A percentile compares a stretch with the other conserved stretches of the same genome.
Conservation (phyloP, 2,888 invertebrate species). For the Drosophila monieri region DNA sequence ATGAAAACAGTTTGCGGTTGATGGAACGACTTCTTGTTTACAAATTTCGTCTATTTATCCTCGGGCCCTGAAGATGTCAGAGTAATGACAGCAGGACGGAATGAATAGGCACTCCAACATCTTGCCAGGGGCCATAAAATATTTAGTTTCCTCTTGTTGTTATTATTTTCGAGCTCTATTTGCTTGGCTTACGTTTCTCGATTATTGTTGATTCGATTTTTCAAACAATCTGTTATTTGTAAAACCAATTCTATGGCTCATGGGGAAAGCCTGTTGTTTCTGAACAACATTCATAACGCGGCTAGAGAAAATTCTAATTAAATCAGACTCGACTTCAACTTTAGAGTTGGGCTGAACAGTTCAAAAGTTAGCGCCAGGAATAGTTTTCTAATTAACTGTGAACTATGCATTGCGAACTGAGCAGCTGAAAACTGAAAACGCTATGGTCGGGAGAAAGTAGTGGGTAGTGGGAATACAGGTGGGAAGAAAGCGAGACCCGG, state of each 20-base stretch:
- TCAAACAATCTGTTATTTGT: background rate
- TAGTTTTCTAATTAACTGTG: slow-evolving; percentile 77
- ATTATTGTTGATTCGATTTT: slow-evolving; percentile 7
- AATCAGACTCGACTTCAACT: slow-evolving; percentile 39
- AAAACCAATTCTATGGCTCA: background rate
- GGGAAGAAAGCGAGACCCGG: slow-evolving; percentile 30
- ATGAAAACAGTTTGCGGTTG: slow-evolving; percentile 40
- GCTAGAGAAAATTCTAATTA: slow-evolving; percentile 63
- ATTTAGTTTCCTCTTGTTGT: slow-evolving; percentile 3
- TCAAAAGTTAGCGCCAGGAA: slow-evolving; percentile 70
- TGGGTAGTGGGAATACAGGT: slow-evolving; percentile 9
- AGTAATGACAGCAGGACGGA: background rate
- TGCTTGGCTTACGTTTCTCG: background rate
- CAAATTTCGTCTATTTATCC: slow-evolving; percentile 31
- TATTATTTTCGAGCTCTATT: background rate
- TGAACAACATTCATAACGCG: slow-evolving; percentile 33
- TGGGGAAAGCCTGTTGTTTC: slow-evolving; percentile 10
- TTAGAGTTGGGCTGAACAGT: slow-evolving; percentile 40
- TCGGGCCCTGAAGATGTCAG: background rate
- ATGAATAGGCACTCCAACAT: slow-evolving; percentile 25
- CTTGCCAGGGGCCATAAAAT: slow-evolving; percentile 21
- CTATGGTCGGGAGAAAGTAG: slow-evolving; percentile 2
- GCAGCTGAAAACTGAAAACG: slow-evolving; percentile 42
- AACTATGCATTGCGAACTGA: slow-evolving; percentile 61
- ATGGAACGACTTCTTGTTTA: slow-evolving; percentile 23